Evolutionary conservation across 2,888 invertebrate genomes (phyloP).

Genomic region (Mythimna pallens): DNA sequence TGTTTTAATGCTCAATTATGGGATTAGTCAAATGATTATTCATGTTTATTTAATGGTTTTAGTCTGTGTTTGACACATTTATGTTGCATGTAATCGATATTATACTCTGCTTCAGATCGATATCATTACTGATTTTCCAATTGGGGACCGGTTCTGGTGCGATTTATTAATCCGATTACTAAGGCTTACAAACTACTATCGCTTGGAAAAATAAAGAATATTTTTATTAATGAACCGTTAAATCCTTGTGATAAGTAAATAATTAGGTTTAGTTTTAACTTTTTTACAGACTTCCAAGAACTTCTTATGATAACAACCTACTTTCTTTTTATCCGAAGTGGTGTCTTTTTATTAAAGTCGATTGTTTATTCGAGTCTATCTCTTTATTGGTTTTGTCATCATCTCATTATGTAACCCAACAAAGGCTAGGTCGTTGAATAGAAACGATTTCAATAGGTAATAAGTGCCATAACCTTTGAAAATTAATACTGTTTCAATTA

Average conservation of each 20-base stretch:
- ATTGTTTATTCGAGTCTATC: conserved; percentile 6
- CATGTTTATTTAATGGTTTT: conserved; percentile 17
- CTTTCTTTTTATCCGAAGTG: not conserved
- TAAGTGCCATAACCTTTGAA: conserved; percentile 21
- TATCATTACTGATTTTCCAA: conserved; percentile 3
- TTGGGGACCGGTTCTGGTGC: not conserved
- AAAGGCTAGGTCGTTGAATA: conserved; percentile 28
- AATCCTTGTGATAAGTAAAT: not conserved
- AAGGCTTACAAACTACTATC: conserved; percentile 5
- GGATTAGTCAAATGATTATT: conserved; percentile 23
- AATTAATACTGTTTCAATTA: conserved; percentile 21
- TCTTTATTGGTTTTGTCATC: conserved; percentile 25
- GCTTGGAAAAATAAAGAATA: conserved; percentile 17
- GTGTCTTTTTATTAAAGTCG: conserved; percentile 8
- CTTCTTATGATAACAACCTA: not conserved
- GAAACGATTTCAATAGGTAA: conserved; percentile 41
- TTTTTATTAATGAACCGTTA: conserved; percentile 10
- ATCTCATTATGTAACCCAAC: conserved; percentile 1
- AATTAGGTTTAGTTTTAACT: not conserved
- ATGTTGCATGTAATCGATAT: not conserved
- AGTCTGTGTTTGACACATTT: not conserved
- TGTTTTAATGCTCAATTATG: conserved; percentile 20
- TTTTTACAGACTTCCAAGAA: not conserved
- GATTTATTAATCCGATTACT: conserved; percentile 30
- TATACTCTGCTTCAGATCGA: not conserved